These are phyloP conservation scores for Rhabdornis inornatus DNA, from an alignment of 2,113 vertebrate species.

Conservation along the genomic window DNA sequence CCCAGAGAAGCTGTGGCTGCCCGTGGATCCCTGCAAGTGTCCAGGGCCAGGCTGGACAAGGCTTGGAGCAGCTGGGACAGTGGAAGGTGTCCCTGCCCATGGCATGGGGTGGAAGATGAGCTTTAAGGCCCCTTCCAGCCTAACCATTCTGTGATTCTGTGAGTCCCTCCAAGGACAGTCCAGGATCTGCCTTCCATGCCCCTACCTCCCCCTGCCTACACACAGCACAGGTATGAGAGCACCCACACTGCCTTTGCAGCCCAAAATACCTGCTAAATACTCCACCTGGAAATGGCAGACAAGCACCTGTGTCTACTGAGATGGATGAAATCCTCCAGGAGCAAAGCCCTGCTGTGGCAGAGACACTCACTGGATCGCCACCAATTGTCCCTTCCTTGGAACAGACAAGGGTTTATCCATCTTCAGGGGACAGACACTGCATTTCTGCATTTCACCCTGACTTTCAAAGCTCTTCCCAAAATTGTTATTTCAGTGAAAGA, in stretches of 20 bases:
- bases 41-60: neutral
- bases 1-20: neutral
- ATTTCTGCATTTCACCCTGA: neutral
- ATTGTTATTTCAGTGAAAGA: neutral
- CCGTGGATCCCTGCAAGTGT: neutral
- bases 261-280: neutral
- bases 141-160: neutral
- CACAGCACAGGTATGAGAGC: neutral
- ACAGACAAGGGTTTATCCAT: neutral
- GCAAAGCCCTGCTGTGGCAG: neutral
- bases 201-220: neutral
- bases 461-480: neutral
- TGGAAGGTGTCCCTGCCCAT: neutral
- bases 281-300: neutral
- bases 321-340: neutral
- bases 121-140: neutral
- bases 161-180: neutral
- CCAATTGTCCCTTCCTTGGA: neutral
- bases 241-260: neutral
- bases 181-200: neutral
- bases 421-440: neutral
- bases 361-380: neutral
- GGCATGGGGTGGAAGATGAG: neutral
- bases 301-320: fast-evolving
- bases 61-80: fast-evolving